These are phyloP conservation scores for Cerceris ruficornis DNA, from an alignment of 2,888 invertebrate species.

Conservation along the genomic window DNA sequence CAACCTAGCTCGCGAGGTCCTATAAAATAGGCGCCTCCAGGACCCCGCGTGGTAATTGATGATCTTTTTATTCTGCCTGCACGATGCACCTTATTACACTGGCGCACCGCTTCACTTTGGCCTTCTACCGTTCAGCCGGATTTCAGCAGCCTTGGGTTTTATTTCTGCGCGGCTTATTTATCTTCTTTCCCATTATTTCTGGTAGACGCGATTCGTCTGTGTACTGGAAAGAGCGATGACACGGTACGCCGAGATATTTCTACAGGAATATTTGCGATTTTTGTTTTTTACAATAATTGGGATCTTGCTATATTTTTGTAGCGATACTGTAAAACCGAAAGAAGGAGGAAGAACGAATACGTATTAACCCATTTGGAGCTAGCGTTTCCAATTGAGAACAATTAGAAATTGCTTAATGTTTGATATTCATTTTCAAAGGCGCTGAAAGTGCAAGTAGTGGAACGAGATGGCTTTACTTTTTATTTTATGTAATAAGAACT, in stretches of 20 bases:
- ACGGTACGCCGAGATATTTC: conserved; percentile 32
- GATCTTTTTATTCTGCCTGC: conserved; percentile 75
- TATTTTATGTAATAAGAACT: no score
- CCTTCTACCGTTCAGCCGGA: conserved; percentile 55
- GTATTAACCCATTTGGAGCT: no score
- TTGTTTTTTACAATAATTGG: not conserved
- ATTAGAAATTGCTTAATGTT: no score
- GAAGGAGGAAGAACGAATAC: no score
- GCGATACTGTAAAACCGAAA: no score
- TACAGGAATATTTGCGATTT: conserved; percentile 34
- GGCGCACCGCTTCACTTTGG: conserved; percentile 33
- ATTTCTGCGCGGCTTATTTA: conserved; percentile 62
- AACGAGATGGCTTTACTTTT: no score
- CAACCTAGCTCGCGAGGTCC: conserved; percentile 68
- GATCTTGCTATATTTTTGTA: no score
- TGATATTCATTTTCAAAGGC: no score
- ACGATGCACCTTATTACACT: conserved; percentile 72
- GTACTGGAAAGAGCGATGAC: conserved; percentile 44
- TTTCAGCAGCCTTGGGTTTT: conserved; percentile 59
- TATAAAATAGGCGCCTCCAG: conserved; percentile 57
- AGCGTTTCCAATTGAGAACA: no score
- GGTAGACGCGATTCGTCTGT: conserved; percentile 30
- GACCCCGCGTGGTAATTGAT: conserved; percentile 73
- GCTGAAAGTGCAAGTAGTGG: no score
- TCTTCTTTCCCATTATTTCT: conserved; percentile 59